Base-by-base conservation (phyloP, 1,140 invertebrate species). In the Octopus bimaculoides region DNA sequence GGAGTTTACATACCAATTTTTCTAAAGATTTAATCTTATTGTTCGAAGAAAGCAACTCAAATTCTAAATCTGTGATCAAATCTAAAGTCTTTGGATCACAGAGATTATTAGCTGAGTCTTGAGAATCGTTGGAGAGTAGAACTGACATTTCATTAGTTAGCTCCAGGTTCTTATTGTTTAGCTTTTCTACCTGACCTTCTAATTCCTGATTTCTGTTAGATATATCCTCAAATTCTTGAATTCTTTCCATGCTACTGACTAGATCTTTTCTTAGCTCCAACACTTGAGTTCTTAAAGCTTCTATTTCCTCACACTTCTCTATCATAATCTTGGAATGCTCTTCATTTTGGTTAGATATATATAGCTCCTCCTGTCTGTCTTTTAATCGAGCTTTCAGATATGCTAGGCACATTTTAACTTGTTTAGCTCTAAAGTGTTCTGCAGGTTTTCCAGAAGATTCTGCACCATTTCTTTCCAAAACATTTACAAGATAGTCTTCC, bases 31-130 rank as follows among this genome's bases (percentile, higher is more conserved):
- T n/a, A 9, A 87, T 82, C 61, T 74, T 84, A 5, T 81, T 75
- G 5, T 77, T 81, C 5, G 81, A 69, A 41, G 56, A 56, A 2
- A 17, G 74, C 9, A 86, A 78, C 56, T 85, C 84, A 12, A 79
- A 77, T 56, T 87, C 81, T 53, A 85, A 77, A n/a, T 85, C 66
- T 55, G 84, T 80, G 14, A 84, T 79, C 12, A 82, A 78, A 75
- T 82, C 81, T 14, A 84, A 52, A 56, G 78, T 83, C 74, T 83
- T 78, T 0, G 78, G 55, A 41, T 41, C 26, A 41, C 26, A 41
- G 10, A 77, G 41, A 3, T 4, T 61, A 54, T 69, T 14, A 26
- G 41, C 75, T 17, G 54, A n/a, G 5, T 79, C 75, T 71, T 78
- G 76, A 41, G 80, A 79, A 79, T 78, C 78, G 12, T 54, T 78